phyloP scores from a whole-genome alignment of 2,113 vertebrate genomes.

The Gopherus evgoodei region DNA sequence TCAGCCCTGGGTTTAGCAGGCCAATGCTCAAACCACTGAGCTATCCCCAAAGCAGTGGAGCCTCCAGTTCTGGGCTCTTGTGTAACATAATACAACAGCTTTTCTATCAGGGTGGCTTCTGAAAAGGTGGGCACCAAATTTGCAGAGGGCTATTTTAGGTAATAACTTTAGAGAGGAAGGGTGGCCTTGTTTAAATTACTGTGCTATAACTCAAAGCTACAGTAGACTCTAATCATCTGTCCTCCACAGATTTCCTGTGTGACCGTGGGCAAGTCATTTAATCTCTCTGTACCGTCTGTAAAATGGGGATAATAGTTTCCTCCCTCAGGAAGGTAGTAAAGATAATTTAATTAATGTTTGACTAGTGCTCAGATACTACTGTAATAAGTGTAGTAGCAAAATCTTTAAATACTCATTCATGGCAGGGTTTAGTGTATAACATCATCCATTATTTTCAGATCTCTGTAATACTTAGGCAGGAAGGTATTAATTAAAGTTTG shows the following conservation, averaged over 20 bases:
- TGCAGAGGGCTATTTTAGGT: background rate
- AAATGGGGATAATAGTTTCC: background rate
- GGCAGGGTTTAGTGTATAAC: background rate
- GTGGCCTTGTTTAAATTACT: background rate
- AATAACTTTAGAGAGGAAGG: background rate
- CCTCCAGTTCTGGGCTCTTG: background rate
- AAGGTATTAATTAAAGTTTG: constrained; percentile 22
- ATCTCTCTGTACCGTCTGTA: background rate
- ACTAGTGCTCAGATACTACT: background rate
- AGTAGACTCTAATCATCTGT: background rate
- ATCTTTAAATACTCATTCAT: background rate
- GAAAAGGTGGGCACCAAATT: background rate
- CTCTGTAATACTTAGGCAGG: constrained; percentile 5
- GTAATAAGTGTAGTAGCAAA: constrained; percentile 7
- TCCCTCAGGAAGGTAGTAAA: background rate
- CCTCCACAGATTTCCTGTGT: fast-evolving
- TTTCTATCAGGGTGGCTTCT: background rate
- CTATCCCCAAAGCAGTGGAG: no score
- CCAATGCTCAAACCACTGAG: no score
- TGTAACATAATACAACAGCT: background rate
- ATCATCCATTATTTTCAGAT: constrained; percentile 24
- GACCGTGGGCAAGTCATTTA: background rate
- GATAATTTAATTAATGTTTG: background rate
- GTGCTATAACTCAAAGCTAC: background rate
- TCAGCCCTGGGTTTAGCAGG: no score